phyloP scores from a whole-genome alignment of 2,888 invertebrate species.

The Pandemis heparana region DNA sequence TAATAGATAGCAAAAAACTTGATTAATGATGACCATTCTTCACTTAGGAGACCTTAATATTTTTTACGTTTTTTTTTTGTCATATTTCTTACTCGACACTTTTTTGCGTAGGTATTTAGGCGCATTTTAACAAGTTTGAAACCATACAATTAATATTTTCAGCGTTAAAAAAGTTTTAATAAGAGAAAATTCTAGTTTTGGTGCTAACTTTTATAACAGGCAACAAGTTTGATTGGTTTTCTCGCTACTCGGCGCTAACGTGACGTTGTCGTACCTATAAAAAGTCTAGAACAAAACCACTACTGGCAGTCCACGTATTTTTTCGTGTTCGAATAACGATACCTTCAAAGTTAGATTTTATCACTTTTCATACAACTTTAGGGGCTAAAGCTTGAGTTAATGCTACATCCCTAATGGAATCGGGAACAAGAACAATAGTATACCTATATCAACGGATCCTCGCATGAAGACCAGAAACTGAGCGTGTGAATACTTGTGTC shows the following conservation, averaged over 20 bases:
- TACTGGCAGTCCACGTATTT: background rate
- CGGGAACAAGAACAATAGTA: conserved; percentile 7
- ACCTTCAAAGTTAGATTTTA: background rate
- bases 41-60: conserved; percentile 19
- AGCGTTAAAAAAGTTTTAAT: background rate
- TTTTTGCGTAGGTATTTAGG: background rate
- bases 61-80: conserved; percentile 6
- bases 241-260: conserved; percentile 25
- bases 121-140: background rate
- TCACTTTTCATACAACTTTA: background rate
- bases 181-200: conserved; percentile 25
- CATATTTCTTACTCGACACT: background rate
- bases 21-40: conserved; percentile 51
- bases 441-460: conserved; percentile 9
- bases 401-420: background rate
- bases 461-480: conserved; percentile 23
- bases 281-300: conserved; percentile 28
- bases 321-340: background rate
- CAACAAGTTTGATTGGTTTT: conserved; percentile 43
- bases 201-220: conserved; percentile 39
- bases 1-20: conserved; percentile 59
- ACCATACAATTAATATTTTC: background rate
- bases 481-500: conserved; percentile 41
- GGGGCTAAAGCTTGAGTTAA: background rate
- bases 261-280: conserved; percentile 32